phyloP scores from a whole-genome alignment of 1,140 invertebrate species.

The Pristionchus pacificus region DNA sequence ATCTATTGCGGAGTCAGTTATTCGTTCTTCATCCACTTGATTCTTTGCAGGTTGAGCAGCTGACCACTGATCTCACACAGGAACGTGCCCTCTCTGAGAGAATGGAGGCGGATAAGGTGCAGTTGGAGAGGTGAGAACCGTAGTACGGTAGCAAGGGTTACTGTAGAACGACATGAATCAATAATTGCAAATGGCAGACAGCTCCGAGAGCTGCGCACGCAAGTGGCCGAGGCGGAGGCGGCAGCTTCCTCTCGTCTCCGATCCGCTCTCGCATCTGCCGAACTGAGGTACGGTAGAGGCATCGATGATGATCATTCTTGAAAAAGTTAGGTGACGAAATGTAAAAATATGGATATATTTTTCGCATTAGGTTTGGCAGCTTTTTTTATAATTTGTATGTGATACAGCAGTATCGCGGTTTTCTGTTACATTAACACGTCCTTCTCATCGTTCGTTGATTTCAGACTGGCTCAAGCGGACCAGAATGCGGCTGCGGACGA shows the following conservation, averaged over 20 bases:
- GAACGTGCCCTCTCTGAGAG: conserved; percentile 19
- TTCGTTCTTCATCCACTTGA: too few species aligned
- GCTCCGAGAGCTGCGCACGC: not conserved
- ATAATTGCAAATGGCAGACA: not conserved
- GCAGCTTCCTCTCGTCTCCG: conserved; percentile 1
- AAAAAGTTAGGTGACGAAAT: too few species aligned
- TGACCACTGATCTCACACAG: conserved; percentile 19
- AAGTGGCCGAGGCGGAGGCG: conserved; percentile 16
- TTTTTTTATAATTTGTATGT: too few species aligned
- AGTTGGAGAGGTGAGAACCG: conserved; percentile 13
- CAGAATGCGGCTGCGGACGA: not conserved
- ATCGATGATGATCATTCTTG: too few species aligned
- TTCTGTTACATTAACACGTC: too few species aligned
- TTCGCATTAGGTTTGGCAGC: too few species aligned
- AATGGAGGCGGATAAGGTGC: conserved; percentile 12
- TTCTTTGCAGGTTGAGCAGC: not conserved
- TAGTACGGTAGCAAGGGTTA: not conserved
- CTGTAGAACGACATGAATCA: too few species aligned
- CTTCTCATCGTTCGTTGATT: too few species aligned
- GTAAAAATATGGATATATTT: too few species aligned
- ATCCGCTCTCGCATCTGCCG: not conserved
- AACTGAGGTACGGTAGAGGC: not conserved
- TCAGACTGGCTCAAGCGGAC: too few species aligned
- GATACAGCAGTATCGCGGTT: too few species aligned
- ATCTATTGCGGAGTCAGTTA: too few species aligned